Evolutionary conservation across 2,888 invertebrate species (phyloP).

Genomic region (Epistrophe grossulariae): DNA sequence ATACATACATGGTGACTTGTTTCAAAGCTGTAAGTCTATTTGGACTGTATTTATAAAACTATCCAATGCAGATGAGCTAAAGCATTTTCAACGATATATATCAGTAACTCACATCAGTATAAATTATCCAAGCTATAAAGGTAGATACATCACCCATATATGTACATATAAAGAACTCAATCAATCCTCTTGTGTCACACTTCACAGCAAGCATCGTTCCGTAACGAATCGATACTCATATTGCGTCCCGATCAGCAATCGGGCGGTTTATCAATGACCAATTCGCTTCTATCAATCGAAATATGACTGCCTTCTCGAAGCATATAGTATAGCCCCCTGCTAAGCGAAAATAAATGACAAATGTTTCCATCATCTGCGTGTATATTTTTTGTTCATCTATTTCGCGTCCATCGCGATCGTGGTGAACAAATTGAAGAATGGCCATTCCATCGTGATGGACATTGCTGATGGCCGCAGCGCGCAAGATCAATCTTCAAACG

Average conservation of each 20-base stretch:
- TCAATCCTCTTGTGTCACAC: conserved; percentile 70
- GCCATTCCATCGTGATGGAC: conserved; percentile 64
- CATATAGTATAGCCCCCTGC: conserved; percentile 65
- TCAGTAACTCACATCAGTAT: conserved; percentile 23
- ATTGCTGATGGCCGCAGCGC: conserved; percentile 44
- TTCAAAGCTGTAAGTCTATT: too few relatives aligned
- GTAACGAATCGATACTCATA: conserved; percentile 65
- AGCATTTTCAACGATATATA: neutral
- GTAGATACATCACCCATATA: conserved; percentile 21
- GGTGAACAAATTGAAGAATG: conserved; percentile 70
- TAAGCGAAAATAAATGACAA: conserved; percentile 66
- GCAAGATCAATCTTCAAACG: conserved; percentile 64
- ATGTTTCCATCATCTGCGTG: conserved; percentile 24
- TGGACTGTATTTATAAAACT: neutral
- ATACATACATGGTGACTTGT: too few relatives aligned
- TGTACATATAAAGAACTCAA: conserved; percentile 36
- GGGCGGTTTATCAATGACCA: conserved; percentile 42
- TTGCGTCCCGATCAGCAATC: conserved; percentile 23
- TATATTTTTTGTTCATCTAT: neutral
- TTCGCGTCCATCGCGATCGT: conserved; percentile 8
- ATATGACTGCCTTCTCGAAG: conserved; percentile 49
- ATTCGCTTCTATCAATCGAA: conserved; percentile 57
- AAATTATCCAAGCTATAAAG: neutral
- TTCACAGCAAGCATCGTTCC: conserved; percentile 65
- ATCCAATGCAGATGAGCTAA: neutral